Evolutionary conservation across 1,140 invertebrate species (phyloP).

Genomic region (Eurosta solidaginis): DNA sequence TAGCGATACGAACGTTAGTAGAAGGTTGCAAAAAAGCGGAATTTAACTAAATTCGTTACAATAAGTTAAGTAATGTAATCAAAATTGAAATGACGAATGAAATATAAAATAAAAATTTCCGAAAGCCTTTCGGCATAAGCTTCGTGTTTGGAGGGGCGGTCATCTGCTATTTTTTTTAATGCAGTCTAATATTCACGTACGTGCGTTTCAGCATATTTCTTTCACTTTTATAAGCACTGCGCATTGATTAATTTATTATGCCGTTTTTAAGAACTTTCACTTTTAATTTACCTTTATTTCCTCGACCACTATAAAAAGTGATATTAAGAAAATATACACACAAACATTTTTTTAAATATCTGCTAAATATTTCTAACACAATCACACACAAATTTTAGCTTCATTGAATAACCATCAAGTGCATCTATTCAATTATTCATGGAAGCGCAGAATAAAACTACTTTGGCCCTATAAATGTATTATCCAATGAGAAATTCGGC

Average conservation of each 20-base stretch:
- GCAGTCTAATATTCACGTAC: too few species aligned
- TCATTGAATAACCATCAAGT: background rate
- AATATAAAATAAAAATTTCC: too few species aligned
- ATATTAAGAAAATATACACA: constrained; percentile 2
- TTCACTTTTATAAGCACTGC: background rate
- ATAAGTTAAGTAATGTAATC: too few species aligned
- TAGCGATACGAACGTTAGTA: too few species aligned
- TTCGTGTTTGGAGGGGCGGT: too few species aligned
- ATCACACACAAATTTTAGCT: background rate
- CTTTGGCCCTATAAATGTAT: constrained; percentile 4
- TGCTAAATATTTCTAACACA: background rate
- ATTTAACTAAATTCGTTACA: too few species aligned
- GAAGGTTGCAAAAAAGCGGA: too few species aligned
- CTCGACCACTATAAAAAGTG: background rate
- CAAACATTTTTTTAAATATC: background rate
- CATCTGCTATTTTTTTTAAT: too few species aligned
- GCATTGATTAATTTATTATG: constrained; percentile 7
- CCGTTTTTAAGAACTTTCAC: constrained; percentile 22
- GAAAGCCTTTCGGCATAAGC: too few species aligned
- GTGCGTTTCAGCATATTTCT: background rate
- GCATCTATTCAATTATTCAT: background rate
- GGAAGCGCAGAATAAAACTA: constrained; percentile 12
- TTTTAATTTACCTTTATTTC: constrained; percentile 13
- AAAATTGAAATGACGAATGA: too few species aligned
- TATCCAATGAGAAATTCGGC: background rate